Conservation (phyloP, 2,888 invertebrate genomes). For the Cephus spinipes region DNA sequence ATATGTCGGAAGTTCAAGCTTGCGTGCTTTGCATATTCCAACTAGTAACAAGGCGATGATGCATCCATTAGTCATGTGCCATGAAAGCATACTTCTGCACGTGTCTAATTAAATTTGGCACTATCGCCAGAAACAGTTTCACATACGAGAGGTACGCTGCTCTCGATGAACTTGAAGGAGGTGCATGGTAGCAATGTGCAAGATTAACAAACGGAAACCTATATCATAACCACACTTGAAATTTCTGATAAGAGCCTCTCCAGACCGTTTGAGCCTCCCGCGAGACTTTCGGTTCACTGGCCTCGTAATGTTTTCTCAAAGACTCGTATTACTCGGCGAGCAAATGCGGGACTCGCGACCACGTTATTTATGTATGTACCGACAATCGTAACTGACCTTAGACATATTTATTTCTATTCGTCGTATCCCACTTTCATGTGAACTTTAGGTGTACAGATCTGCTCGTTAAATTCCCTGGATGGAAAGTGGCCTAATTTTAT, state of each 20-base stretch:
- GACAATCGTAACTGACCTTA: not conserved
- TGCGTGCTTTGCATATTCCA: not conserved
- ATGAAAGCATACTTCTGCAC: not conserved
- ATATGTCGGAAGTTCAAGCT: not conserved
- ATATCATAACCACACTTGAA: not conserved
- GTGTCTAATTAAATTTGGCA: not conserved
- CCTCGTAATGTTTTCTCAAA: not conserved
- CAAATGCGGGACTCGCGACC: not conserved
- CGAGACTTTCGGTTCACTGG: conserved; percentile 2
- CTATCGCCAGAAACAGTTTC: not conserved
- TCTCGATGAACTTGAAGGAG: not conserved
- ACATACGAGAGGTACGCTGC: not conserved
- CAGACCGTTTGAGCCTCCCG: not conserved
- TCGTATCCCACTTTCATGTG: not conserved
- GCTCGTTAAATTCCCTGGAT: not conserved
- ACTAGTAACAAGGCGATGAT: not conserved
- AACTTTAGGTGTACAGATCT: not conserved
- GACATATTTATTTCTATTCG: not conserved
- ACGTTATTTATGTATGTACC: not conserved
- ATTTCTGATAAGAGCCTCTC: not conserved
- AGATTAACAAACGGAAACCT: not conserved
- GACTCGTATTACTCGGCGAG: not conserved
- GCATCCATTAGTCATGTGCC: not conserved
- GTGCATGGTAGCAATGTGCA: not conserved
- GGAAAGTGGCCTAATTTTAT: not conserved